Base-by-base conservation (phyloP, 2,888 invertebrate genomes). In the Ectropis crepuscularia region DNA sequence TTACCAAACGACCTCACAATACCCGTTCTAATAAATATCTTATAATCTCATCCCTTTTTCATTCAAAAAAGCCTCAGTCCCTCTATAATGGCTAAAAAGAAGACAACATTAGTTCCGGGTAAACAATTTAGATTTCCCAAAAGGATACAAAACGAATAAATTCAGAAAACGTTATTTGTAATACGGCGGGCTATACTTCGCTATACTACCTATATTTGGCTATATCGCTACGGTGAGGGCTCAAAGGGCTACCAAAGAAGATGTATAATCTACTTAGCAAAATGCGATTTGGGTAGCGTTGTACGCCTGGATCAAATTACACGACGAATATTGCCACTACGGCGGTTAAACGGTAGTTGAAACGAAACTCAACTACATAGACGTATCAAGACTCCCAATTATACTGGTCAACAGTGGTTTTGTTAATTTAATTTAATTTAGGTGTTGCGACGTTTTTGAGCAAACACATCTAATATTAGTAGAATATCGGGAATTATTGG, bases 51-150 rank as follows among this genome's bases (percentile, higher is more conserved):
- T 76, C 73, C 62, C 62, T 70, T 70, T 63, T 59, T 73, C 68
- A 78, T 80, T 78, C 72, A 77, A 71, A 76, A 69, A 61, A 69
- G 71, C 65, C 74, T 74, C 60, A 73, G 70, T 68, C 74, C 74
- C 73, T 78, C 73, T 65, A 69, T 78, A 80, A 81, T 76, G 70
- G 79, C 77, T 71, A 71, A 72, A n/a, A 60, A 68, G 57, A 57
- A 69, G 66, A 67, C 70, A 71, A 77, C 84, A 83, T 86, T 85
- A 81, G 79, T 80, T 81, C 79, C 74, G 75, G 75, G 74, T 70
- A 79, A 79, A 77, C 77, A 79, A 78, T 80, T 80, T 77, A 70
- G 74, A 71, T 65, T 67, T 65, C 67, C 72, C 70, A 64, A 57
- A 66, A 61, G 73, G 71, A 69, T 67, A 74, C 57, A 67, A 64